Conservation (phyloP, 1,140 invertebrate genomes). For the Psilanteris sp. region DNA sequence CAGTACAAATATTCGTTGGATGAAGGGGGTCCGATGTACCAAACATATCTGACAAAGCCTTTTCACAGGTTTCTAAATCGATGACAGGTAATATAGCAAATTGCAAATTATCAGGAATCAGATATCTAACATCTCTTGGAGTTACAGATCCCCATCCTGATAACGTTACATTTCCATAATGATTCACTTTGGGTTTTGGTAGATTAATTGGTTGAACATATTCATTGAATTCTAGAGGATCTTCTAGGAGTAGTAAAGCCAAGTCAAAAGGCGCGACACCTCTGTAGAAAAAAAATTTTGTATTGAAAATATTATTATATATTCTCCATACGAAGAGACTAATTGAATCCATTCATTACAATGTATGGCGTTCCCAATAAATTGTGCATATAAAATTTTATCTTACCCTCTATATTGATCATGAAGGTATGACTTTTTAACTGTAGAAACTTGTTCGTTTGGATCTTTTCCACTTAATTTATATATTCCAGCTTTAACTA, state of each 20-base stretch:
- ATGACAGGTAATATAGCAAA: slow-evolving; percentile 67
- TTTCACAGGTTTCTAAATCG: slow-evolving; percentile 64
- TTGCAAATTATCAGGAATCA: slow-evolving; percentile 63
- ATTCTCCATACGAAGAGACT: too few relatives aligned
- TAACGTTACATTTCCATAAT: slow-evolving; percentile 73
- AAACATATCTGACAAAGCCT: slow-evolving; percentile 31
- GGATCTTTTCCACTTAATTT: too few relatives aligned
- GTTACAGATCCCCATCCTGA: slow-evolving; percentile 79
- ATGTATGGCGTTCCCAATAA: too few relatives aligned
- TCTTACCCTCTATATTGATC: too few relatives aligned
- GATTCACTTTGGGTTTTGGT: slow-evolving; percentile 73
- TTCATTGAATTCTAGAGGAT: slow-evolving; percentile 80
- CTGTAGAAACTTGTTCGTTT: too few relatives aligned
- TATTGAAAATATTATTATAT: too few relatives aligned
- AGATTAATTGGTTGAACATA: slow-evolving; percentile 81
- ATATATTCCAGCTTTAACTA: slow-evolving; percentile 40
- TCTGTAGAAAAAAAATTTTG: background rate
- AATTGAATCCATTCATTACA: too few relatives aligned
- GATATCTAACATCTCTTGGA: background rate
- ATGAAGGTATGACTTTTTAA: too few relatives aligned
- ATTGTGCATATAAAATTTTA: too few relatives aligned
- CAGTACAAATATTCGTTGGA: slow-evolving; percentile 82
- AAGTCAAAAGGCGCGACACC: slow-evolving; percentile 83
- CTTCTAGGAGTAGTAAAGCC: slow-evolving; percentile 82
- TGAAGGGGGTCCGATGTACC: slow-evolving; percentile 66